phyloP scores from a whole-genome alignment of 2,888 invertebrate species.

The Tachystola acroxantha region DNA sequence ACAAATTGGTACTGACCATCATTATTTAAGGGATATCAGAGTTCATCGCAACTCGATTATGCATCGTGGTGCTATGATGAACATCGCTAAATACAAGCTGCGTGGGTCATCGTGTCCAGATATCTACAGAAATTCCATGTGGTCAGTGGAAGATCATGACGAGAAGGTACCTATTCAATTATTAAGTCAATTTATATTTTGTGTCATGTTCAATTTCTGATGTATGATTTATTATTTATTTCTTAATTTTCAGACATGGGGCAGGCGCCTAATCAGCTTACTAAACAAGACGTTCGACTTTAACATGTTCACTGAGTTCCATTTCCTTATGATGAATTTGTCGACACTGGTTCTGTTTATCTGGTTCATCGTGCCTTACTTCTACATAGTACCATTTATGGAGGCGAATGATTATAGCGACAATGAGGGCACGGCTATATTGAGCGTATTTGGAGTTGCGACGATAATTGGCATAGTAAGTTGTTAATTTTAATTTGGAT shows the following conservation, averaged over 20 bases:
- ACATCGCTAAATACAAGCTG: conserved; percentile 88
- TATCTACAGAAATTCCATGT: conserved; percentile 92
- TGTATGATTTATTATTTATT: background rate
- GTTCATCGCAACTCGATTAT: conserved; percentile 90
- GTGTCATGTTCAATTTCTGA: no score
- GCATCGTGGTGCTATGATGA: conserved; percentile 92
- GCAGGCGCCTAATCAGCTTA: conserved; percentile 80
- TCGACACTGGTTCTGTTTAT: conserved; percentile 94
- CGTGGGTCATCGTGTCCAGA: conserved; percentile 96
- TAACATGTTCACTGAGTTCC: conserved; percentile 88
- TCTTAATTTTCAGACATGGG: conserved; percentile 82
- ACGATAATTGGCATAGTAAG: conserved; percentile 94
- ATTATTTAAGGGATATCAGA: conserved; percentile 84
- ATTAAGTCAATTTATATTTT: no score
- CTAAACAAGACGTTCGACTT: conserved; percentile 88
- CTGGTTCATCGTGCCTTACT: conserved; percentile 97
- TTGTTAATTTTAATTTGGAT: conserved; percentile 14
- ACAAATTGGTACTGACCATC: conserved; percentile 78
- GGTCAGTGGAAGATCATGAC: conserved; percentile 85
- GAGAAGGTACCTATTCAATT: conserved; percentile 60
- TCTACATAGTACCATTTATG: conserved; percentile 92
- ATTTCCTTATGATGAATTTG: conserved; percentile 90
- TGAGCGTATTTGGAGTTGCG: conserved; percentile 91
- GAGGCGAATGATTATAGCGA: conserved; percentile 79
- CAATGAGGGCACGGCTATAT: conserved; percentile 84